Base-by-base conservation (phyloP, 2,888 invertebrate species). In the Desoria tigrina region DNA sequence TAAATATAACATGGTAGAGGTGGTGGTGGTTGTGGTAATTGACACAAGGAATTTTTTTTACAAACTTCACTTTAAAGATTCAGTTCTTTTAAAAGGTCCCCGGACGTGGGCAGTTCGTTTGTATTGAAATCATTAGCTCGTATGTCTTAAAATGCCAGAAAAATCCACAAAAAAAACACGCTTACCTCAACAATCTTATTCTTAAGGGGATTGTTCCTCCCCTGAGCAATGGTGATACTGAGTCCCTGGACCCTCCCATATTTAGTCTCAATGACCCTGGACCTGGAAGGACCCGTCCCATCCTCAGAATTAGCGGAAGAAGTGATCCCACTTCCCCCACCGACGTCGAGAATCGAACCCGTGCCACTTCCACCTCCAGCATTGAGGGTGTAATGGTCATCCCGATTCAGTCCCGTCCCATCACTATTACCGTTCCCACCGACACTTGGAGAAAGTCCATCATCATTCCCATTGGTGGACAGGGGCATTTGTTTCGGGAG, bases 181-280 rank as follows among this genome's bases (percentile, higher is more conserved):
- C 61, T 66, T 65, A 76, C 76, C 74, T 76, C 76, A 21, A 76
- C 76, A 61, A 73, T 66, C 63, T 74, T 76, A 63, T 76, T 76
- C 63, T 74, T 76, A 49, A 76, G 57, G 2, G 74, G 70, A 69
- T 74, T 70, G 63, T 66, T 65, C 45, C 66, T 70, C n/a, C 69
- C 68, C 23, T 57, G 57, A 57, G 57, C 57, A 37, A 76, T 65
- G 21, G 76, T 69, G 45, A 76, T 65, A 49, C 72, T 69, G 24
- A 76, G 62, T 27, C 76, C 76, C 67, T 76, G 76, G 56, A 76
- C 71, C 61, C 63, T 68, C 27, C 90, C 90, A 80, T 84, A 86
- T 78, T 88, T 87, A 42, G 90, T 91, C 81, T 89, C 88, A 77
- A 92, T 88, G 77, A 90, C 89, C 79, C 90, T 86, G 76, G 89